Evolutionary conservation across 2,888 invertebrate genomes (phyloP), one percentile per base, ranked within the genome.

Genomic region (Coecobrya sp.): DNA sequence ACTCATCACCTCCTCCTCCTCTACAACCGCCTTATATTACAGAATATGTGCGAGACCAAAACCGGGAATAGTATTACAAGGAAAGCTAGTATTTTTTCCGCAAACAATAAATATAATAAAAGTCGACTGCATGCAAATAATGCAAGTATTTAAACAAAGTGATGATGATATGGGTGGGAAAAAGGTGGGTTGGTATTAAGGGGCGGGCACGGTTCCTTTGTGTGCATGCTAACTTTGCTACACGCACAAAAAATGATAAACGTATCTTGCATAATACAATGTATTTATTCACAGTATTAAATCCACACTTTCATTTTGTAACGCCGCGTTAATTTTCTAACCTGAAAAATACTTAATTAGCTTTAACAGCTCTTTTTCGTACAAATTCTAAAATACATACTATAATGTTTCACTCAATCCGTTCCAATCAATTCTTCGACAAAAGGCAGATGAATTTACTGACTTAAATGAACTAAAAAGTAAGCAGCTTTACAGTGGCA

Each of bases 1-100:
- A 52, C 79, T 79, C 79, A 79, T 79, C 79, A 79, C 79, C 79
- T 79, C 79, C 79, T 36, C 79, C 79, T 68, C 16, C 30, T 30
- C 13, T 4, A 22, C 73, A 10, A 52, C 79, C 49, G 49, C 25
- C 25, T 76, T 25, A 76, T 49, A 25, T 27, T 25, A 42, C 11
- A 73, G 7, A 68, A 11, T 13, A 8, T 65, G 25, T 19, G 19
- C 1, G 27, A 73, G 42, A 45, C n/a, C 19, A 45, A 19, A 10
- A n/a, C n/a, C 1, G 7, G 68, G 13, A 27, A 13, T 25, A 22
- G 19, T 22, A 30, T 10, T 62, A 22, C 62, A 13, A 76, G 76
- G 22, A 76, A 45, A 45, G 25, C 30, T 36, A 70, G 30, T 25
- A 1, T 16, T 30, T 70, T 70, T 70, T n/a, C 70, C 76, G 5